Evolutionary conservation across 2,113 vertebrate genomes (phyloP), one percentile per base, ranked within the genome.

Genomic region (Saccopteryx bilineata): DNA sequence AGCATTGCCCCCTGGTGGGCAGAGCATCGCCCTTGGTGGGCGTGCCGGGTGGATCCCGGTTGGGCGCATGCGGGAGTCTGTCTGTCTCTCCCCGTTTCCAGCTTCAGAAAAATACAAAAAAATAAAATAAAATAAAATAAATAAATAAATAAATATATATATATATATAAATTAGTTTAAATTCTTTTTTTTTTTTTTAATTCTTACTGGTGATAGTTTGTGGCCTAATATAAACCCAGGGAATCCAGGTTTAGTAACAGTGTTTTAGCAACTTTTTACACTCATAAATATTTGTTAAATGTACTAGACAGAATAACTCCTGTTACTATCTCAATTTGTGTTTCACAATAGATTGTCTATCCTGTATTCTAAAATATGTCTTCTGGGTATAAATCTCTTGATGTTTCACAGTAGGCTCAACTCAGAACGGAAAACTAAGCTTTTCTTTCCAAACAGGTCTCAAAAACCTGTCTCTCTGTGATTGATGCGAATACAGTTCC

Each of bases 91-190:
- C n/a, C n/a, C n/a, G n/a, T n/a, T n/a, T n/a, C n/a, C n/a, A n/a
- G n/a, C n/a, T n/a, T n/a, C n/a, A n/a, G n/a, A n/a, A n/a, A n/a
- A n/a, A n/a, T n/a, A n/a, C n/a, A n/a, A n/a, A n/a, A n/a, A n/a
- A n/a, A n/a, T n/a, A n/a, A n/a, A n/a, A n/a, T n/a, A n/a, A n/a
- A n/a, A n/a, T n/a, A n/a, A n/a, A n/a, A n/a, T n/a, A n/a, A n/a
- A n/a, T n/a, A n/a, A n/a, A n/a, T n/a, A n/a, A n/a, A n/a, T n/a
- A n/a, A n/a, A n/a, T n/a, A n/a, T n/a, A n/a, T n/a, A n/a, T n/a
- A n/a, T n/a, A n/a, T n/a, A n/a, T n/a, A n/a, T n/a, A n/a, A 86
- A 52, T 80, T 86, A 84, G 23, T 79, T 50, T 71, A 60, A 85
- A 86, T 90, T 86, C 31, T 60, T 19, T n/a, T n/a, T n/a, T n/a